Base-by-base conservation (phyloP, 2,888 invertebrate species). In the Cantharis lateralis region DNA sequence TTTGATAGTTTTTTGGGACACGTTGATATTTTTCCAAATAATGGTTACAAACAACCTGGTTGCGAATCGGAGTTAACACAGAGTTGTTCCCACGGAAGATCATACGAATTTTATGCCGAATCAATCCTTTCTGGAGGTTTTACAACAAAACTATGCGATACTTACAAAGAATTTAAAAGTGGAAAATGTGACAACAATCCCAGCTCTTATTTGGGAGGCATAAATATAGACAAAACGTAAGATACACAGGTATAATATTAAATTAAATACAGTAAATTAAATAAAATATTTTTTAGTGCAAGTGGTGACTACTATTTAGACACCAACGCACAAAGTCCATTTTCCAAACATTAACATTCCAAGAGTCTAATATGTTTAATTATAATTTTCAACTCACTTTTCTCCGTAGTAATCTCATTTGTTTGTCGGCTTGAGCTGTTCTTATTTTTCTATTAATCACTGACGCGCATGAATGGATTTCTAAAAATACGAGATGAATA, bases 31-130 rank as follows among this genome's bases (percentile, higher is more conserved):
- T 87, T 79, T 75, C 87, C 87, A 7, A 88, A 88, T 80, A 87
- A 87, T 15, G 88, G 87, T 4, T 68, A 13, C 7, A 71, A 48
- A 4, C 88, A 88, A 80, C 85, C 86, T n/a, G 87, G 87, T 62
- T 88, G 88, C 78, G 84, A 83, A 11, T 3, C 83, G 0, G 86
- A 87, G 77, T 2, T 84, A 3, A 64, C 80, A 10, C 86, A 86
- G 15, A 69, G 82, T 15, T 91, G 90, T 81, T 83, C 90, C 2
- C 90, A 91, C 81, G 79, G 81, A 1, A 85, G 89, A 62, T 84
- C 90, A 1, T 88, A 87, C 68, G 16, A 82, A 28, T 90, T 88
- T 79, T 90, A 86, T 76, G 87, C 88, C 1, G 90, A 90, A 83
- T 87, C 90, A 0, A 80, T 90, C 2, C 26, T 24, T 0, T 74